Evolutionary conservation across 2,888 invertebrate species (phyloP), one percentile per base, ranked within the genome.

Genomic region (Lingula anatina): DNA sequence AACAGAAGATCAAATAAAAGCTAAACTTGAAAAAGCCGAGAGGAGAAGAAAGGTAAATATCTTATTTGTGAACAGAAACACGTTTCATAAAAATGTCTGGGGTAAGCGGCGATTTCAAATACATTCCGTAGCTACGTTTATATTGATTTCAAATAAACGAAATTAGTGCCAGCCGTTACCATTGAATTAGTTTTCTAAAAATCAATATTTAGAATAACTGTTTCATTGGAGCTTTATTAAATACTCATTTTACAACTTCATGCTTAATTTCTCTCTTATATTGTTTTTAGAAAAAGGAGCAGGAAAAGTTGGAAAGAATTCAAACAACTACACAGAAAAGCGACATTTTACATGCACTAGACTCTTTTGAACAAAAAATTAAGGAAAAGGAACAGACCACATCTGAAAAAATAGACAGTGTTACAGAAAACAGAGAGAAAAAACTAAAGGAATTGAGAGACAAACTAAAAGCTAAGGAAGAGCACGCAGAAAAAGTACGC

Each of bases 21-120:
- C 63, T 28, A 73, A 73, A 54, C 54, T 73, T 20, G 64, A 65
- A 39, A 60, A 59, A 41, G 71, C 71, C 3, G 70, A 72, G 44
- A 50, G 56, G 46, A 59, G 70, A 47, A 59, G 68, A 55, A 72
- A 70, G 68, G 73, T 71, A 40, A 38, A 57, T 46, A 9, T 15
- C n/a, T 39, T 21, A 15, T 39, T 39, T n/a, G n/a, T n/a, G n/a
- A n/a, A 9, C n/a, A 9, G n/a, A n/a, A n/a, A n/a, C n/a, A n/a
- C 25, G 21, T 9, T 41, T 41, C n/a, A 9, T 21, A n/a, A 41
- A 7, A 18, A 5, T 41, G 24, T 3, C 5, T 37, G 25, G 4
- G 5, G n/a, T 41, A n/a, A n/a, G n/a, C n/a, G n/a, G n/a, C n/a
- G n/a, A n/a, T n/a, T n/a, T n/a, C n/a, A n/a, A n/a, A n/a, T n/a